Conservation (phyloP, 2,113 vertebrate genomes). For the Oostethus manadensis region DNA sequence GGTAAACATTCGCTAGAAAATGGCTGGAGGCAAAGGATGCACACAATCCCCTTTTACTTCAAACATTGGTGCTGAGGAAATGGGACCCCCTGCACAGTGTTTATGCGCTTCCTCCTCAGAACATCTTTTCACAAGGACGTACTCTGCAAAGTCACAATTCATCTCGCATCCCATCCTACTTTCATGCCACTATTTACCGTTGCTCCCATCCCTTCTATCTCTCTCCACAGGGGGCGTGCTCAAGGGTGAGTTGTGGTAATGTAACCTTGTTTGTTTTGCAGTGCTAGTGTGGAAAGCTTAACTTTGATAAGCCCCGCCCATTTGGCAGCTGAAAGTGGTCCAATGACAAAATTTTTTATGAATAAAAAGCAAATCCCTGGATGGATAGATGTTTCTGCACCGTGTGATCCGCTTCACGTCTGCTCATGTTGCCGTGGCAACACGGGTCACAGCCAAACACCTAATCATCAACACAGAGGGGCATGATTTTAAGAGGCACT, state of each 20-base stretch:
- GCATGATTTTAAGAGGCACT: slow-evolving; percentile 12
- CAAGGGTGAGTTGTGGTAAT: slow-evolving; percentile 46
- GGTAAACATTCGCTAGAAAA: slow-evolving; percentile 55
- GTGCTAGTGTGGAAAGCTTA: slow-evolving; percentile 32
- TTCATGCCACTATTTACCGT: too few species aligned
- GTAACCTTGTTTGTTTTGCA: slow-evolving; percentile 37
- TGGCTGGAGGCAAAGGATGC: slow-evolving; percentile 14
- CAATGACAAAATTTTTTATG: slow-evolving; percentile 51
- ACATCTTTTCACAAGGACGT: too few species aligned
- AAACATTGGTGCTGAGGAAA: slow-evolving; percentile 29
- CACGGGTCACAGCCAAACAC: not conserved
- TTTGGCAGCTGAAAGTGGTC: slow-evolving; percentile 19
- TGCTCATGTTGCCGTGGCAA: not conserved
- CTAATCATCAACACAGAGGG: slow-evolving; percentile 4
- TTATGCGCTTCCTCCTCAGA: too few species aligned
- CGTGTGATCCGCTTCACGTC: not conserved
- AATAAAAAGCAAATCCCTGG: too few species aligned
- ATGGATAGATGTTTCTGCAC: not conserved
- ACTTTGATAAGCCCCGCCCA: slow-evolving; percentile 36
- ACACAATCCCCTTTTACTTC: slow-evolving; percentile 12
- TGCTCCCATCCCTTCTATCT: slow-evolving; percentile 2
- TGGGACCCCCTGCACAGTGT: not conserved
- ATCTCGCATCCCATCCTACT: too few species aligned
- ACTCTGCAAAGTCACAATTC: too few species aligned
- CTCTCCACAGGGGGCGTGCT: slow-evolving; percentile 37